These are phyloP conservation scores for Euzophera pinguis DNA, from an alignment of 2,888 invertebrate species.

Conservation along the genomic window DNA sequence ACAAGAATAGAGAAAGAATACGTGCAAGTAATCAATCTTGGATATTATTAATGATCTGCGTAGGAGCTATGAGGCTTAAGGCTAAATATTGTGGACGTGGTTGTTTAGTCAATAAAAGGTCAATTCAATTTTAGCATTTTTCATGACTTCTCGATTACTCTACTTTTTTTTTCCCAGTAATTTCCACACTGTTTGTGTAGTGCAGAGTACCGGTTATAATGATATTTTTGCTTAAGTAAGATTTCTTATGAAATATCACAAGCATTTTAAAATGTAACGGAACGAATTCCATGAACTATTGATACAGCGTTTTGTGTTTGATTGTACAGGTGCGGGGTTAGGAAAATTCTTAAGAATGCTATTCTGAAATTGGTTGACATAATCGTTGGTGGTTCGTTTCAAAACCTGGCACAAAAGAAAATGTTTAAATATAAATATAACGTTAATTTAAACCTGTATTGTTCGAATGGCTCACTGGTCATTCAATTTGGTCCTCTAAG, in stretches of 20 bases:
- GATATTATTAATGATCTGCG: too few species aligned
- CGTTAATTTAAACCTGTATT: too few species aligned
- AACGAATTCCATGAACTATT: not conserved
- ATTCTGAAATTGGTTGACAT: not conserved
- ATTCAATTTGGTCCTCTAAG: too few species aligned
- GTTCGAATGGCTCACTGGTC: too few species aligned
- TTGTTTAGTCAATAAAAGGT: too few species aligned
- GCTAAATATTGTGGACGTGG: too few species aligned
- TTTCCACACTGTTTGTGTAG: not conserved
- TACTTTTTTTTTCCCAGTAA: too few species aligned
- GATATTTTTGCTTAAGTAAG: not conserved
- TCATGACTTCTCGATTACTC: too few species aligned
- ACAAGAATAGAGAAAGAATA: too few species aligned
- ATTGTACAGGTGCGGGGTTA: constrained; percentile 1
- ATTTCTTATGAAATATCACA: not conserved
- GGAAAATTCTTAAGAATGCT: constrained; percentile 1
- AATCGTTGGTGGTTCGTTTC: not conserved
- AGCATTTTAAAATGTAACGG: not conserved
- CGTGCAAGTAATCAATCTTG: too few species aligned
- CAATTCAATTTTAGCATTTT: too few species aligned
- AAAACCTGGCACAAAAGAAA: not conserved
- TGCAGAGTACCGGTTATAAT: not conserved
- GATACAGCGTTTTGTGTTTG: constrained; percentile 1
- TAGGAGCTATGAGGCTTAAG: too few species aligned
- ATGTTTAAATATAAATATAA: not conserved